Evolutionary conservation across 2,888 invertebrate genomes (phyloP), one percentile per base, ranked within the genome.

Genomic region (Ornithoptera priamus): DNA sequence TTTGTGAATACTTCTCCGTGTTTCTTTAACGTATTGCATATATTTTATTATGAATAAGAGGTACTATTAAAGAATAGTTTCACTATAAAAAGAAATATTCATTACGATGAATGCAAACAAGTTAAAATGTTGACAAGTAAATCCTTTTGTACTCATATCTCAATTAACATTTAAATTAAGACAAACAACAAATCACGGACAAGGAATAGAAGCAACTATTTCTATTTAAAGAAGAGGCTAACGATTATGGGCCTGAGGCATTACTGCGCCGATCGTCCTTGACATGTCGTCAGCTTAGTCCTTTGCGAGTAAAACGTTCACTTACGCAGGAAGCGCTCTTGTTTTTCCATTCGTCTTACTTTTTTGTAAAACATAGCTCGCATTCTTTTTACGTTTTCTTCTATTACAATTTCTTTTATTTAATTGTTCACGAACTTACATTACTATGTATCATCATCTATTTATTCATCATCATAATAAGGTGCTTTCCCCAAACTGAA

Each of bases 221-320:
- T 20, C 57, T 20, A 10, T 20, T 20, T 57, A 57, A 18, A 53
- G 57, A 57, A 20, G 50, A 50, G 50, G 17, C 18, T 17, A 18
- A 59, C 30, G 24, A 50, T 50, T 58, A 62, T 36, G 62, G 62
- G n/a, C 36, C 42, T 60, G 36, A 58, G n/a, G 22, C 58, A 58
- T 66, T 18, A 53, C 22, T n/a, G 57, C 56, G 50, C 30, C 62
- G 57, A 57, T 30, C 56, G 60, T 67, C 70, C 70, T 70, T 67
- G 70, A 70, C 62, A 59, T 12, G 66, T 22, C 61, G 57, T 58
- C 62, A 6, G 56, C 30, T 57, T 50, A 62, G 58, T 60, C 63
- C 59, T 65, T 56, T 59, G 42, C 22, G n/a, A 18, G 58, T 30
- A 59, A 50, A 22, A 63, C 70, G 36, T 70, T 70, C 70, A 67